Conservation (phyloP, 2,797 vertebrate genomes). For the Podarcis siculus region DNA sequence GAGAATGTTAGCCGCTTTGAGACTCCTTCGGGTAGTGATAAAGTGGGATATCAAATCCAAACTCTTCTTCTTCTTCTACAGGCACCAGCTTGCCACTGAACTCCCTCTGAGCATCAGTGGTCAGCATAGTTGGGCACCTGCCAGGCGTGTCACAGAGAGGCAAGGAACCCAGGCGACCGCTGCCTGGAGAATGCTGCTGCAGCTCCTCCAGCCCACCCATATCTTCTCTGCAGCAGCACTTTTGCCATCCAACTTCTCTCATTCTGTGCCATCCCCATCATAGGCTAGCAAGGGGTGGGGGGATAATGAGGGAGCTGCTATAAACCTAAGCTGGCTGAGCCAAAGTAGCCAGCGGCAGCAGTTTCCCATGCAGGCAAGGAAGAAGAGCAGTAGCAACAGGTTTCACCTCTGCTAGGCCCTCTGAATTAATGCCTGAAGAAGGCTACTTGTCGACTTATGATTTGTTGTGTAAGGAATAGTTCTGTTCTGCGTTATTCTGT, state of each 20-base stretch:
- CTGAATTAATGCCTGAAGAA: too few species aligned
- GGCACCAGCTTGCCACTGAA: not conserved
- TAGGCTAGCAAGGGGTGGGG: not conserved
- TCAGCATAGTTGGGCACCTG: not conserved
- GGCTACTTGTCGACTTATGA: too few species aligned
- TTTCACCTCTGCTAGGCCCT: too few species aligned
- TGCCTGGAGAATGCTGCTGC: not conserved
- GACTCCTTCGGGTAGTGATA: too few species aligned
- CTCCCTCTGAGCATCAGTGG: not conserved
- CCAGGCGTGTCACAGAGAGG: not conserved
- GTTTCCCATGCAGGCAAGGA: not conserved
- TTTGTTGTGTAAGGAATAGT: too few species aligned
- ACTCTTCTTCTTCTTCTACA: too few species aligned
- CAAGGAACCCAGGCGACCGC: not conserved
- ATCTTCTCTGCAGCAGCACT: too few species aligned
- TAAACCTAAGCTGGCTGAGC: not conserved
- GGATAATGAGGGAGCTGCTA: not conserved
- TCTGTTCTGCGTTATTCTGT: too few species aligned
- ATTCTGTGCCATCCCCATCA: not conserved
- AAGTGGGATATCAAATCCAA: too few species aligned
- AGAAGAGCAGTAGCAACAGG: not conserved
- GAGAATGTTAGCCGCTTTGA: too few species aligned
- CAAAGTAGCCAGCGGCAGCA: not conserved
- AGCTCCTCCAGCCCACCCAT: not conserved
- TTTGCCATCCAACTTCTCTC: not conserved